Evolutionary conservation across 1,140 invertebrate genomes (phyloP).

Genomic region (Eubasilissa regina): DNA sequence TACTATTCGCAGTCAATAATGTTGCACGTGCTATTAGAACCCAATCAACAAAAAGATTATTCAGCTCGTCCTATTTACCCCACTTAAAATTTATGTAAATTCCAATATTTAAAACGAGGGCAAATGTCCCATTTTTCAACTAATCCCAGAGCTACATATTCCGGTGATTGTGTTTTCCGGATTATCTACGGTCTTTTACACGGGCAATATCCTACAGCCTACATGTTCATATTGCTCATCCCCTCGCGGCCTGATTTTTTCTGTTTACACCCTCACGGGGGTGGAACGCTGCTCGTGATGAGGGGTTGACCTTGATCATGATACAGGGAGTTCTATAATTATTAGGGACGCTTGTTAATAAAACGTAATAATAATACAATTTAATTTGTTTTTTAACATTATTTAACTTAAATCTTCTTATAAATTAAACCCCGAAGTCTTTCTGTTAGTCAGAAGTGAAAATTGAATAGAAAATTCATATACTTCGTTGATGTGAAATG

Average conservation of each 20-base stretch:
- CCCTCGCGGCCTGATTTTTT: constrained; percentile 1
- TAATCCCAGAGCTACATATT: constrained; percentile 17
- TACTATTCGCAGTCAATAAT: too few relatives aligned
- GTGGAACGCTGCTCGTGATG: not conserved
- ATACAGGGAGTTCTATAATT: not conserved
- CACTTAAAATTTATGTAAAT: not conserved
- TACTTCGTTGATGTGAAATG: too few relatives aligned
- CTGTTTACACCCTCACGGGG: constrained; percentile 12
- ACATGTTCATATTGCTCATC: not conserved
- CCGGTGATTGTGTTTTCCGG: constrained; percentile 26
- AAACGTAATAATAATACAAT: too few relatives aligned
- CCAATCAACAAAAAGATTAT: not conserved
- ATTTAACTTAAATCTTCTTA: too few relatives aligned
- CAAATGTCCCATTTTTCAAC: constrained; percentile 15
- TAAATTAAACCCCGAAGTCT: too few relatives aligned
- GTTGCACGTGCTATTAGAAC: not conserved
- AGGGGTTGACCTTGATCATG: not conserved
- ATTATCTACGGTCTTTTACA: constrained; percentile 18
- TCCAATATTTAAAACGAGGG: not conserved
- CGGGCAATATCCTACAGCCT: not conserved
- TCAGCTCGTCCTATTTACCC: not conserved
- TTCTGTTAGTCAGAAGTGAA: too few relatives aligned
- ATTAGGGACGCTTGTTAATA: too few relatives aligned
- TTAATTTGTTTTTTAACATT: too few relatives aligned
- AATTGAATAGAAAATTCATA: too few relatives aligned